phyloP scores from a whole-genome alignment of 2,797 vertebrate species.

The Hypotaenidia philippensis region DNA sequence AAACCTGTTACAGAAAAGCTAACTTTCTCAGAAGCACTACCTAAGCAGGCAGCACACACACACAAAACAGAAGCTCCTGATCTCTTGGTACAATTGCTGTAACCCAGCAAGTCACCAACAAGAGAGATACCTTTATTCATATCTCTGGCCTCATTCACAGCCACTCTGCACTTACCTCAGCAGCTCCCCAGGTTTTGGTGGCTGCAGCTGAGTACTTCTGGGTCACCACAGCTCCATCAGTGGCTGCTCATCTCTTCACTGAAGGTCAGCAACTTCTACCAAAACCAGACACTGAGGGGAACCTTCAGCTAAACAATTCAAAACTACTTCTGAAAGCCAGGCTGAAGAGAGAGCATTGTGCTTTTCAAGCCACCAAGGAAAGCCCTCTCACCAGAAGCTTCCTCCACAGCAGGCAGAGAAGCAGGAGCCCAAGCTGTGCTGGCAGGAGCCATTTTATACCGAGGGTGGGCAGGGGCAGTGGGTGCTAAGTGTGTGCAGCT shows the following conservation, averaged over 20 bases:
- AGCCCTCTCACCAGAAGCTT: background rate
- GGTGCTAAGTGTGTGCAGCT: background rate
- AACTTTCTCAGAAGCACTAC: background rate
- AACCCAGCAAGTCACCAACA: background rate
- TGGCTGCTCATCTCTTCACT: fast-evolving
- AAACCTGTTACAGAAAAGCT: background rate
- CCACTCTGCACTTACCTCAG: background rate
- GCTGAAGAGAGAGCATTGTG: fast-evolving
- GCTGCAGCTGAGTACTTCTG: no score
- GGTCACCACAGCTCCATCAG: background rate
- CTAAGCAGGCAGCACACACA: background rate
- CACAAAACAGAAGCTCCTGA: background rate
- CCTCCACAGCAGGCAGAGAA: fast-evolving
- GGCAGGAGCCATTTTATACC: background rate
- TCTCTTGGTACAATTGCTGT: background rate
- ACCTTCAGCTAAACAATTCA: background rate
- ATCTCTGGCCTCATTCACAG: background rate
- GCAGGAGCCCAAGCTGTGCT: fast-evolving
- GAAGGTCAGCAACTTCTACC: background rate
- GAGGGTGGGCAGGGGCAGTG: background rate
- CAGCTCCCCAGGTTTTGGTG: fast-evolving
- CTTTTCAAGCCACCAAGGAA: background rate
- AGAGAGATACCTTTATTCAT: fast-evolving
- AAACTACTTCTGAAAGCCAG: background rate
- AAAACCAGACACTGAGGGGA: background rate